These are phyloP conservation scores for Calliphora vomitoria DNA, from an alignment of 2,888 invertebrate species.

Conservation along the genomic window DNA sequence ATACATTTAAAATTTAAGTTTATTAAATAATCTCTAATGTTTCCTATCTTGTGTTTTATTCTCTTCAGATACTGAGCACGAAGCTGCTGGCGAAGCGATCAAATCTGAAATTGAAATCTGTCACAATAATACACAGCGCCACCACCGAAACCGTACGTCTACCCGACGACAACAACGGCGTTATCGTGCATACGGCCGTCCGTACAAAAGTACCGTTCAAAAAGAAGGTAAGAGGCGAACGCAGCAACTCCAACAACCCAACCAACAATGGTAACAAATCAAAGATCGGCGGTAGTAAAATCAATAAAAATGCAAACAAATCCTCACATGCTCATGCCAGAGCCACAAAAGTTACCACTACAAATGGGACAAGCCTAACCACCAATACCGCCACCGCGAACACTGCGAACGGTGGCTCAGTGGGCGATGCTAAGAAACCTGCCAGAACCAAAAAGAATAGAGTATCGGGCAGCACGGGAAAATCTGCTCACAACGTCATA, in stretches of 20 bases:
- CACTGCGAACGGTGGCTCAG: slow-evolving; percentile 73
- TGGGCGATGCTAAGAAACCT: slow-evolving; percentile 66
- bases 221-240: slow-evolving; percentile 89
- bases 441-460: slow-evolving; percentile 70
- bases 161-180: slow-evolving; percentile 90
- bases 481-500: slow-evolving; percentile 77
- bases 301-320: slow-evolving; percentile 83
- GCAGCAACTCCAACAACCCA: slow-evolving; percentile 77
- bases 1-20: slow-evolving; percentile 1
- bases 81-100: slow-evolving; percentile 92
- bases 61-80: slow-evolving; percentile 90
- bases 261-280: slow-evolving; percentile 82
- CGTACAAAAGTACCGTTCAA: slow-evolving; percentile 94
- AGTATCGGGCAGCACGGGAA: slow-evolving; percentile 50
- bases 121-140: slow-evolving; percentile 95
- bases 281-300: slow-evolving; percentile 64
- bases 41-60: slow-evolving; percentile 51
- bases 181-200: slow-evolving; percentile 93
- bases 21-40: slow-evolving; percentile 11
- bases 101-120: slow-evolving; percentile 92
- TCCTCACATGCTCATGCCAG: slow-evolving; percentile 83
- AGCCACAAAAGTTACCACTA: slow-evolving; percentile 79
- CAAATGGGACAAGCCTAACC: background rate
- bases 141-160: slow-evolving; percentile 94
- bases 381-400: slow-evolving; percentile 27